Evolutionary conservation across 2,797 vertebrate genomes (phyloP).

Genomic region (Chelmon rostratus): DNA sequence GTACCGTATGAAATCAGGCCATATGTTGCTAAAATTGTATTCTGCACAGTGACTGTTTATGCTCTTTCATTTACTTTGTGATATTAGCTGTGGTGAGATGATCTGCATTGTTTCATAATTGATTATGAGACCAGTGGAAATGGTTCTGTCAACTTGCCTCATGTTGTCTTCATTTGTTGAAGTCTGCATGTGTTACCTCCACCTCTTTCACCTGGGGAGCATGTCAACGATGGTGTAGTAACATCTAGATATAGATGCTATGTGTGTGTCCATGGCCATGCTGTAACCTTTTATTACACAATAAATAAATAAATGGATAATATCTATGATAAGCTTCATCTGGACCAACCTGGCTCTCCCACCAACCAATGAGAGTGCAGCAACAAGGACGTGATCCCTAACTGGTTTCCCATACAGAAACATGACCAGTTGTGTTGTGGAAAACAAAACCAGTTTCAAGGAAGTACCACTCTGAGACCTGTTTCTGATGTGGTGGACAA

Average conservation of each 20-base stretch:
- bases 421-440: background rate
- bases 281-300: background rate
- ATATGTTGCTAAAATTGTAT: background rate
- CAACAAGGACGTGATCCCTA: background rate
- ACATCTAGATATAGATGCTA: background rate
- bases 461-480: background rate
- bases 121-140: background rate
- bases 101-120: background rate
- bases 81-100: too few relatives aligned
- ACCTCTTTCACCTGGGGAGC: background rate
- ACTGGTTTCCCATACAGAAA: background rate
- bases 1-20: background rate
- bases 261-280: background rate
- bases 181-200: background rate
- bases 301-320: background rate
- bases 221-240: background rate
- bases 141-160: too few relatives aligned
- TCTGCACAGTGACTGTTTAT: background rate
- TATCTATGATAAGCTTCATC: background rate
- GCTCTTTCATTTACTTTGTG: background rate
- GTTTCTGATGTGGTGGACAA: background rate
- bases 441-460: background rate
- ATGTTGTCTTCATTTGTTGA: background rate
- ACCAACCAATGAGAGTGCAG: background rate
- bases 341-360: background rate